A percentile compares a stretch with the other conserved stretches of the same genome.
Evolutionary conservation across 2,797 vertebrate species (phyloP).

Genomic region (Cottoperca gobio): DNA sequence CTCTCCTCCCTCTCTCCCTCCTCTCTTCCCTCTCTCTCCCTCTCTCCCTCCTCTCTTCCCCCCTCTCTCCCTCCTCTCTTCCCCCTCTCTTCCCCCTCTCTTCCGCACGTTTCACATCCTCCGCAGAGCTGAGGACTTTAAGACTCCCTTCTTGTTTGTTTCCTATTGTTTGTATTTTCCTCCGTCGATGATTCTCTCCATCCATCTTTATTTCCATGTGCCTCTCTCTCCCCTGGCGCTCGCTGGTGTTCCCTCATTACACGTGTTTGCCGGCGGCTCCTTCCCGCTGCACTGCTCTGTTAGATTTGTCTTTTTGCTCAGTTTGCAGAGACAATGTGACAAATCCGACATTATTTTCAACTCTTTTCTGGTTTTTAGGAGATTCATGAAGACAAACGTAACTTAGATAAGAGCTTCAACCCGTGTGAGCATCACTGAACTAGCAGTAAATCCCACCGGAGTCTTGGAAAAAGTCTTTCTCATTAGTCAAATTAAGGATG

Average conservation of each 20-base stretch:
- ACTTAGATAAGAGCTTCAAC: background rate
- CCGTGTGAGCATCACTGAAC: no score
- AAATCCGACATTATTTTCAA: conserved; percentile 26
- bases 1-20: background rate
- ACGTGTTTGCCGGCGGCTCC: conserved; percentile 42
- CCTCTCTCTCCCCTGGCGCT: conserved; percentile 55
- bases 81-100: background rate
- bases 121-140: conserved; percentile 50
- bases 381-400: conserved; percentile 32
- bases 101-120: conserved; percentile 34
- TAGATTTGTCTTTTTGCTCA: conserved; percentile 12
- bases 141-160: conserved; percentile 65
- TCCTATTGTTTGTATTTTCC: conserved; percentile 73
- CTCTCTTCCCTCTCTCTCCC: no score
- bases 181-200: conserved; percentile 51
- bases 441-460: conserved; percentile 14
- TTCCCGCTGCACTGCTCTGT: conserved; percentile 38
- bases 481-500: conserved; percentile 6
- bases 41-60: no score
- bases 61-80: background rate
- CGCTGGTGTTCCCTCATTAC: conserved; percentile 70
- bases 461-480: background rate
- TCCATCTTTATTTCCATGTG: conserved; percentile 69
- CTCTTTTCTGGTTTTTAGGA: conserved; percentile 9
- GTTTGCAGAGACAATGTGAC: conserved; percentile 18